These are phyloP conservation scores for Sinonovacula constricta DNA, from an alignment of 1,140 invertebrate genomes.

Conservation along the genomic window DNA sequence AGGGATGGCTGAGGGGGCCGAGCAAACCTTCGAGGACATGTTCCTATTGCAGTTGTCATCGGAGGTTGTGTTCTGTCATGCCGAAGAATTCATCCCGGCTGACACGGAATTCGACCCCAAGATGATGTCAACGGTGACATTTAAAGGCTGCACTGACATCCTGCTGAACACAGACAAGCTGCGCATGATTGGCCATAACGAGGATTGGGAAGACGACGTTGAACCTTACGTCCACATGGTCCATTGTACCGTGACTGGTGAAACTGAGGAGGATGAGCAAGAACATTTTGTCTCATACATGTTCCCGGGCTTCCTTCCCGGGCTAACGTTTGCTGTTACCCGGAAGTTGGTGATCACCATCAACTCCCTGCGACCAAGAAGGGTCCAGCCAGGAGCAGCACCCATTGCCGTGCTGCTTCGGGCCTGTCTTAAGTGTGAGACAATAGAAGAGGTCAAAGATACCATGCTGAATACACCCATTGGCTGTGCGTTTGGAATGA, in stretches of 20 bases:
- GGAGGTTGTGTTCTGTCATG: slow-evolving; percentile 4
- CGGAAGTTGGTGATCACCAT: slow-evolving; percentile 13
- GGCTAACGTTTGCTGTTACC: slow-evolving; percentile 22
- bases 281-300: slow-evolving; percentile 15
- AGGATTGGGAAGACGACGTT: slow-evolving; percentile 30
- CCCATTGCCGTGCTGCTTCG: slow-evolving; percentile 17
- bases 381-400: background rate
- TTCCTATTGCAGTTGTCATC: slow-evolving; percentile 9
- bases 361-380: slow-evolving; percentile 12
- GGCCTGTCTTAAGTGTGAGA: slow-evolving; percentile 11
- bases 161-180: slow-evolving; percentile 18
- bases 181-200: slow-evolving; percentile 28
- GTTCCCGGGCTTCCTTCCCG: slow-evolving; percentile 24
- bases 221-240: background rate
- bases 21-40: slow-evolving; percentile 10
- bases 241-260: background rate
- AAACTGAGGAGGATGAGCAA: background rate
- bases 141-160: slow-evolving; percentile 20
- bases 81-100: background rate
- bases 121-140: background rate
- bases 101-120: too few relatives aligned
- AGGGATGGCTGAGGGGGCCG: slow-evolving; percentile 24
- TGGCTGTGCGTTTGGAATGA: slow-evolving; percentile 39
- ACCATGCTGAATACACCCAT: slow-evolving; percentile 9
- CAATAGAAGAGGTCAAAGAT: slow-evolving; percentile 5